These are phyloP conservation scores for Drosophila pullipes DNA, from an alignment of 2,888 invertebrate genomes.

Conservation along the genomic window DNA sequence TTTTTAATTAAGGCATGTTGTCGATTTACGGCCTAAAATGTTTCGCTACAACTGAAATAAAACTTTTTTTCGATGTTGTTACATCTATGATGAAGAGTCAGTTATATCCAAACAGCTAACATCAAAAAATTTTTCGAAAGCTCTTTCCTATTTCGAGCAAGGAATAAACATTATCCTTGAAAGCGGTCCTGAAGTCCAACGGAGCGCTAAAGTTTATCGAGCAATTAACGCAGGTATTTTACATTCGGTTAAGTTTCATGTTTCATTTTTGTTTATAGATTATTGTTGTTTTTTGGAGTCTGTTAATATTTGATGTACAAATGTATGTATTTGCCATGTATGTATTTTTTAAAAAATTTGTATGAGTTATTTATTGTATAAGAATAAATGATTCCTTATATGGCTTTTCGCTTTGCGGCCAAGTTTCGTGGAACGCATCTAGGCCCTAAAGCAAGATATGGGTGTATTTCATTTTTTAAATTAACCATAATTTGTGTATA, in stretches of 20 bases:
- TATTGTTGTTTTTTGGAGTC: background rate
- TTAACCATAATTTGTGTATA: constrained; percentile 5
- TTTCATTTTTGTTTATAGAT: no score
- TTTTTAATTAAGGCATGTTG: background rate
- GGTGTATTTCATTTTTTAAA: constrained; percentile 1
- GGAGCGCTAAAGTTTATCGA: background rate
- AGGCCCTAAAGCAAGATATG: no score
- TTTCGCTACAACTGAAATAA: background rate
- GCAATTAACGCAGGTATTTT: background rate
- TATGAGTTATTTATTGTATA: no score
- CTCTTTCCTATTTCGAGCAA: background rate
- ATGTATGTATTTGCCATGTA: background rate
- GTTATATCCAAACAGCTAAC: no score
- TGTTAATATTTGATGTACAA: background rate
- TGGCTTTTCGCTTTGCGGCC: no score
- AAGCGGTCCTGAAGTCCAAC: background rate
- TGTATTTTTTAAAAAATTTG: no score
- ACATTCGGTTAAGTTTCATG: no score
- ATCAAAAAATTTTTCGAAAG: no score
- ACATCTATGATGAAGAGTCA: no score
- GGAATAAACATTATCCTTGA: no score
- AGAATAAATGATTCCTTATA: no score
- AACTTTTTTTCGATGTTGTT: no score
- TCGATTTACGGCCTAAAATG: background rate
- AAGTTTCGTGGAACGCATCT: background rate